Conservation (phyloP, 2,113 vertebrate genomes). For the Phainopepla nitens region DNA sequence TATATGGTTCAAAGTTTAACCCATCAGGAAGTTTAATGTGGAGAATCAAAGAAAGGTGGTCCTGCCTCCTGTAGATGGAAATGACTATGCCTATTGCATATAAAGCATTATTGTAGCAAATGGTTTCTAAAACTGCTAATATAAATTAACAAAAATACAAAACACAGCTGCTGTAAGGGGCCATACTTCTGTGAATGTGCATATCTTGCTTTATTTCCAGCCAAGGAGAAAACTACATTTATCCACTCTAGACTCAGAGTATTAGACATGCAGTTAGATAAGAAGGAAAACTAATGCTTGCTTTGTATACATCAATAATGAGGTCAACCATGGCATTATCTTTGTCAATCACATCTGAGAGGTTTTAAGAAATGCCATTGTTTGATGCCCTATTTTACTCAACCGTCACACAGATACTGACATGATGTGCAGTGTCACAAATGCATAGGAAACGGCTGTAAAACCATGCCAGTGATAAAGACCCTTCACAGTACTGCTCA, state of each 20-base stretch:
- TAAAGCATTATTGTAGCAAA: not conserved
- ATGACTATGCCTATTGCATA: not conserved
- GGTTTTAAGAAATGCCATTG: not conserved
- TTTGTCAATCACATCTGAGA: not conserved
- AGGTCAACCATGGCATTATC: not conserved
- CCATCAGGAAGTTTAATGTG: not conserved
- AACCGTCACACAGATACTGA: not conserved
- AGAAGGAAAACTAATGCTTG: not conserved
- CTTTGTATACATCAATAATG: not conserved
- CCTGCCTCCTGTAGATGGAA: not conserved
- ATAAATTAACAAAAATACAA: not conserved
- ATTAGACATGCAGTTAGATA: not conserved
- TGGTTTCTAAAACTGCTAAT: not conserved
- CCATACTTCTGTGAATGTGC: not conserved
- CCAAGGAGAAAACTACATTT: not conserved
- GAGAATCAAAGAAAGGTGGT: not conserved
- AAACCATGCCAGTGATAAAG: not conserved
- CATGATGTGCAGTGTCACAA: not conserved
- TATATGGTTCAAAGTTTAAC: not conserved
- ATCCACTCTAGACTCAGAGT: not conserved
- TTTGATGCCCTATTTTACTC: not conserved
- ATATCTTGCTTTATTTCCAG: not conserved
- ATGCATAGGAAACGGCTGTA: not conserved
- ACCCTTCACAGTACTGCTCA: not conserved
- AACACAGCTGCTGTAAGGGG: not conserved